A percentile compares a stretch with the other conserved stretches of the same genome.
phyloP scores from a whole-genome alignment of 2,113 vertebrate genomes.

The Entomyzon cyanotis region DNA sequence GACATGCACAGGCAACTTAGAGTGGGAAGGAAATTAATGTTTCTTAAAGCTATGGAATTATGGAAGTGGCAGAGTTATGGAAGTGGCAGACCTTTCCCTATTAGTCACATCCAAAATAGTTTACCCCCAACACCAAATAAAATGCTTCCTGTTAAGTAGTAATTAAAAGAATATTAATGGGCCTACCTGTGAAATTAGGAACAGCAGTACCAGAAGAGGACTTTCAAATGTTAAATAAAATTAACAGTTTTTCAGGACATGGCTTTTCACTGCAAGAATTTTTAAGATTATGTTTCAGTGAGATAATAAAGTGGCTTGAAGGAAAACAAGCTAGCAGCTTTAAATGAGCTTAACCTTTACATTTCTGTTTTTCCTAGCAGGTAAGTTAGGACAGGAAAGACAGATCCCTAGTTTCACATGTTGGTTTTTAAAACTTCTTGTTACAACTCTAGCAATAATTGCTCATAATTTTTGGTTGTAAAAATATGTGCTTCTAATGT shows the following conservation, averaged over 20 bases:
- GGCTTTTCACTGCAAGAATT: neutral
- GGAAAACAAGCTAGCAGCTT: constrained; percentile 3
- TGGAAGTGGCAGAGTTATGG: neutral
- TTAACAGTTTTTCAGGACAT: neutral
- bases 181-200: neutral
- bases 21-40: neutral
- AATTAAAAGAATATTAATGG: neutral
- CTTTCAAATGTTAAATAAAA: neutral
- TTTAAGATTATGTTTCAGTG: neutral
- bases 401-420: neutral
- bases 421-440: neutral
- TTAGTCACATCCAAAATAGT: neutral
- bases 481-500: constrained; percentile 17
- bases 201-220: neutral
- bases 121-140: neutral
- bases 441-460: constrained; percentile 3
- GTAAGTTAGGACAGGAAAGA: neutral
- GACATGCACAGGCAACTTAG: neutral
- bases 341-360: neutral
- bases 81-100: neutral
- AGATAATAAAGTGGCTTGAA: neutral
- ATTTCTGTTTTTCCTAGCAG: neutral
- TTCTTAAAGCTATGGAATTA: neutral
- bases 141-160: neutral
- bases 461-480: neutral